phyloP scores from a whole-genome alignment of 2,113 vertebrate genomes.

The Prionailurus viverrinus region DNA sequence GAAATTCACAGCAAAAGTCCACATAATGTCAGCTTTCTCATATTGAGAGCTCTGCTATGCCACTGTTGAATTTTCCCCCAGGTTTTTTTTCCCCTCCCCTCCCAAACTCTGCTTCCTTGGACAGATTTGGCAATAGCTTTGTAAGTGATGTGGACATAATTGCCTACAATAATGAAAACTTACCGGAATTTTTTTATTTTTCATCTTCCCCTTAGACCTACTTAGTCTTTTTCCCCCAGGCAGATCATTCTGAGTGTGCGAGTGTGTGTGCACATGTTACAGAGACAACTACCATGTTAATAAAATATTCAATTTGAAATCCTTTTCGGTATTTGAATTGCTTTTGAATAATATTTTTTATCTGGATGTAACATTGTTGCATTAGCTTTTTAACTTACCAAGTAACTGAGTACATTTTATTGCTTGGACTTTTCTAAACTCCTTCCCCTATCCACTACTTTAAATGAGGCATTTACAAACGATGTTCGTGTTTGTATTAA shows the following conservation, averaged over 20 bases:
- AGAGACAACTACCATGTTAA: constrained; percentile 97
- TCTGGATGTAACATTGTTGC: constrained; percentile 88
- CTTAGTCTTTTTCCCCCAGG: constrained; percentile 88
- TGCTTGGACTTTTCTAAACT: constrained; percentile 89
- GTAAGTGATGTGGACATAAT: constrained; percentile 95
- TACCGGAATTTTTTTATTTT: constrained; percentile 90
- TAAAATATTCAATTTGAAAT: constrained; percentile 97
- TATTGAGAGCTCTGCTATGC: constrained; percentile 99
- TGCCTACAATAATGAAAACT: constrained; percentile 92
- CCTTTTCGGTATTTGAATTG: constrained; percentile 92
- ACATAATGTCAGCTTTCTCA: constrained; percentile 99
- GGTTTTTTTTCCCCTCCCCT: constrained; percentile 82
- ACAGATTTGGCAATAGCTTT: constrained; percentile 93
- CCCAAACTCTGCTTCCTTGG: constrained; percentile 91
- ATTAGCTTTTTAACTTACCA: constrained; percentile 89
- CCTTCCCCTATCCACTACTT: constrained; percentile 82
- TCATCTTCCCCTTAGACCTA: constrained; percentile 90
- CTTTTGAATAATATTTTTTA: constrained; percentile 92
- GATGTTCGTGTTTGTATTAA: constrained; percentile 83
- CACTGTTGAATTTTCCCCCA: constrained; percentile 93
- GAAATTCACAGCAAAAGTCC: constrained; percentile 92
- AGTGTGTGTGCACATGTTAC: constrained; percentile 95
- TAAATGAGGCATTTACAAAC: constrained; percentile 87
- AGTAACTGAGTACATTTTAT: constrained; percentile 85
- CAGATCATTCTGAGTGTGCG: constrained; percentile 92